These are phyloP conservation scores for Sebastes glaucus DNA, from an alignment of 2,797 vertebrate species.

Conservation along the genomic window DNA sequence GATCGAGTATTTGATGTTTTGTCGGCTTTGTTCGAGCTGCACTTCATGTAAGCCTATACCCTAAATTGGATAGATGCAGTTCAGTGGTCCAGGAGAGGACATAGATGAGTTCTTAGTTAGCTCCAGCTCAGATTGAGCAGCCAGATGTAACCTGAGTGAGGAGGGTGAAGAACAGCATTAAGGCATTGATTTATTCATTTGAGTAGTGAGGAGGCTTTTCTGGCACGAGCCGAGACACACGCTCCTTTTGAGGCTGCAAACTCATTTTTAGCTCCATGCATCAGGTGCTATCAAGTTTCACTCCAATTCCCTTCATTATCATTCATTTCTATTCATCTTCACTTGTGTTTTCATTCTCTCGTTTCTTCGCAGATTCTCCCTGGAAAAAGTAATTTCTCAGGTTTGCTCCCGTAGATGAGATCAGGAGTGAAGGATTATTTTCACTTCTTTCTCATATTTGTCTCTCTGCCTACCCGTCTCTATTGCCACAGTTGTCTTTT, in stretches of 20 bases:
- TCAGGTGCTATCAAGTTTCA: background rate
- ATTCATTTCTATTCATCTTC: constrained; percentile 11
- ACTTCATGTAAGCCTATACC: background rate
- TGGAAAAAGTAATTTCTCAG: background rate
- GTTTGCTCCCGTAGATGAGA: background rate
- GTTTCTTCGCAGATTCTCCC: background rate
- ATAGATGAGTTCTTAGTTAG: constrained; percentile 10
- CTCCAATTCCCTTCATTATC: background rate
- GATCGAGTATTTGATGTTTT: background rate
- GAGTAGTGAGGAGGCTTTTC: background rate
- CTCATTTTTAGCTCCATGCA: constrained; percentile 27
- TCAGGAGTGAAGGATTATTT: background rate
- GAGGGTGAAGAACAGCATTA: background rate
- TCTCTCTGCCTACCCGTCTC: background rate
- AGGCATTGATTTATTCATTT: constrained; percentile 42
- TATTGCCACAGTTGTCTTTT: background rate
- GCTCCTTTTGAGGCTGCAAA: constrained; percentile 8
- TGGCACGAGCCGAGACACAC: background rate
- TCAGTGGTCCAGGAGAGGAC: background rate
- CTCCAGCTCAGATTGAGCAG: constrained; percentile 23
- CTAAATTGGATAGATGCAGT: constrained; percentile 10
- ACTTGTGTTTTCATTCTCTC: background rate
- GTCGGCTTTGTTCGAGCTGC: background rate
- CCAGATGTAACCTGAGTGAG: constrained; percentile 28
- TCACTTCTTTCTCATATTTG: background rate